Percentiles rank a stretch among this genome's conserved stretches.
Evolutionary conservation across 2,888 invertebrate species (phyloP).

Genomic region (Drosophila pegasa): DNA sequence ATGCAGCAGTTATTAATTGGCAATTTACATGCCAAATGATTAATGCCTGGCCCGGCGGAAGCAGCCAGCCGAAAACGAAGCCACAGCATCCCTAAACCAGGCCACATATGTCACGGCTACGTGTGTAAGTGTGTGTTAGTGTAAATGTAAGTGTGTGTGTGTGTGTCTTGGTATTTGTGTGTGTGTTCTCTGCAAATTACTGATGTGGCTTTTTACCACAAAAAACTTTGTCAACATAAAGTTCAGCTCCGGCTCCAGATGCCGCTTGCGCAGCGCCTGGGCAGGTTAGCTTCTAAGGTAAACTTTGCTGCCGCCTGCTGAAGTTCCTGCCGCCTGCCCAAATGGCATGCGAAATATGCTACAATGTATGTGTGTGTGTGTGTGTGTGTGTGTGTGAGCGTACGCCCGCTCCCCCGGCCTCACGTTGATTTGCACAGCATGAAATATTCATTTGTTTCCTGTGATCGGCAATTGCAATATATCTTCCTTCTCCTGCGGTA

Average conservation of each 20-base stretch:
- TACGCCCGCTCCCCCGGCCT: conserved; percentile 9
- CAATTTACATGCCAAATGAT: conserved; percentile 81
- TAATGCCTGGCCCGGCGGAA: conserved; percentile 72
- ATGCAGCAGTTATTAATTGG: conserved; percentile 81
- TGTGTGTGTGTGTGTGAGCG: conserved; percentile 12
- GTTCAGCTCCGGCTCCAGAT: conserved; percentile 55
- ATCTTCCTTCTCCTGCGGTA: conserved; percentile 77
- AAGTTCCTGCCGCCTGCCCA: conserved; percentile 15
- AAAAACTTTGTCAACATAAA: conserved; percentile 81
- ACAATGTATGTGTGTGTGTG: conserved; percentile 17
- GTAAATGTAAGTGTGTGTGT: conserved; percentile 33
- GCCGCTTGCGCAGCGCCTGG: conserved; percentile 49
- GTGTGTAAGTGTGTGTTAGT: conserved; percentile 19
- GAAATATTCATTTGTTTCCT: conserved; percentile 81
- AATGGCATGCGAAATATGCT: conserved; percentile 29
- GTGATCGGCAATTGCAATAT: conserved; percentile 81
- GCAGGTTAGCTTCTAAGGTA: conserved; percentile 62
- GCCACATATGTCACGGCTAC: conserved; percentile 66
- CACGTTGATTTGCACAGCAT: conserved; percentile 79
- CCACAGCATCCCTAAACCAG: conserved; percentile 64
- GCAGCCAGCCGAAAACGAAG: conserved; percentile 68
- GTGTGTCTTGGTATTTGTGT: conserved; percentile 35
- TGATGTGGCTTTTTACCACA: conserved; percentile 80
- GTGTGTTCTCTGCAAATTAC: conserved; percentile 71
- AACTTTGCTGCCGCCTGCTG: conserved; percentile 47